Evolutionary conservation across 2,797 vertebrate species (phyloP), one percentile per base, ranked within the genome.

Genomic region (Oreochromis mossambicus): DNA sequence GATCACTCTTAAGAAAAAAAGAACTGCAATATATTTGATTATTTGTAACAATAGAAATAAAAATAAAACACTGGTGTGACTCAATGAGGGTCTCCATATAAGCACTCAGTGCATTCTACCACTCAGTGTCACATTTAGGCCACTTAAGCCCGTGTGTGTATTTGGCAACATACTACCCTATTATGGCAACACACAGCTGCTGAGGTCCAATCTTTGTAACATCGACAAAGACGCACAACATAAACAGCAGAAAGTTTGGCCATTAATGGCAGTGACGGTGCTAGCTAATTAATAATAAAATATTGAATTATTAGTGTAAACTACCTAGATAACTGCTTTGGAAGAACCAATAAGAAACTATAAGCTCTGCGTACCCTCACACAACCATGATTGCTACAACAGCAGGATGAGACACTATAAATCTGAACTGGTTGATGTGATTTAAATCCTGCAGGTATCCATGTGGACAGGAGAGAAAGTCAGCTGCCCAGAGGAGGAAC

Each of bases 101-200:
- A 82, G 77, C 75, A 89, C 51, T 77, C 3, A 54, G 26, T 77
- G 66, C 26, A 26, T 26, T 26, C 26, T 26, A 26, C 26, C 75
- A 89, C 51, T 77, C 3, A 54, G 26, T 77, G 66, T 63, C 83
- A 87, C 83, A 78, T 76, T 84, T 81, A 89, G 81, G 83, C 78
- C 90, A 84, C 80, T 86, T 36, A 61, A 50, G 43, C n/a, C 26
- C 1, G 8, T 78, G 81, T 63, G 36, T 63, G 21, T 43, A 50
- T 58, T 87, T 84, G 82, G 84, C 77, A 86, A 83, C 38, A 51
- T 32, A 17, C 36, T 41, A 41, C 21, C 34, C 87, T 83, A 88
- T 88, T 92, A 84, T 94, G 91, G 90, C 87, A 92, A 89, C 87
- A 88, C 70, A 89, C 91, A 91, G 88, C 90, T 86, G 78, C 55